A percentile compares a stretch with the other conserved stretches of the same genome.
Evolutionary conservation across 2,113 vertebrate species (phyloP).

Genomic region (Orthonyx spaldingii): DNA sequence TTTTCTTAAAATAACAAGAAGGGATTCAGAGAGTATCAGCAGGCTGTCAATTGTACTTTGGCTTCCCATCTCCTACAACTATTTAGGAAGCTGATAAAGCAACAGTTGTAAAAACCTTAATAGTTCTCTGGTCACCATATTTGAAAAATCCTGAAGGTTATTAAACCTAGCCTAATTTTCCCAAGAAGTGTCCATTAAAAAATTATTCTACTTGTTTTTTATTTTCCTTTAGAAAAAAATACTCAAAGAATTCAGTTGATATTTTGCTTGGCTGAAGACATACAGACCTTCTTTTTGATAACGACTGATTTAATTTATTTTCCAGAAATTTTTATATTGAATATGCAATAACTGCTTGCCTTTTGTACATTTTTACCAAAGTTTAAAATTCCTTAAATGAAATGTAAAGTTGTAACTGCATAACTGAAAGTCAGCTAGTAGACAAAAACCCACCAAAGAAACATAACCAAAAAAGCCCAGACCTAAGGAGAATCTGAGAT

Average conservation of each 20-base stretch:
- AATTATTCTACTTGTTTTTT: background rate
- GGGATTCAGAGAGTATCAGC: background rate
- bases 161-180: background rate
- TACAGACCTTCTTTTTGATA: background rate
- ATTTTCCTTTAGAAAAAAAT: background rate
- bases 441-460: background rate
- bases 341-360: background rate
- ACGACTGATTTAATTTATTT: background rate
- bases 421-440: background rate
- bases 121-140: background rate
- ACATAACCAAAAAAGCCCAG: background rate
- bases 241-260: background rate
- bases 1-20: background rate
- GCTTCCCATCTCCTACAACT: background rate
- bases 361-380: background rate
- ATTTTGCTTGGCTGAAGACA: background rate
- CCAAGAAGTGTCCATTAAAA: background rate
- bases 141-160: background rate
- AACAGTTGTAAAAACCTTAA: background rate
- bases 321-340: background rate
- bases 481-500: background rate
- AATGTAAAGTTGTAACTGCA: background rate
- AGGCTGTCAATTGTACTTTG: background rate
- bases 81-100: background rate
- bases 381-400: background rate